Conservation (phyloP, 2,888 invertebrate species). For the Agonopterix arenella region DNA sequence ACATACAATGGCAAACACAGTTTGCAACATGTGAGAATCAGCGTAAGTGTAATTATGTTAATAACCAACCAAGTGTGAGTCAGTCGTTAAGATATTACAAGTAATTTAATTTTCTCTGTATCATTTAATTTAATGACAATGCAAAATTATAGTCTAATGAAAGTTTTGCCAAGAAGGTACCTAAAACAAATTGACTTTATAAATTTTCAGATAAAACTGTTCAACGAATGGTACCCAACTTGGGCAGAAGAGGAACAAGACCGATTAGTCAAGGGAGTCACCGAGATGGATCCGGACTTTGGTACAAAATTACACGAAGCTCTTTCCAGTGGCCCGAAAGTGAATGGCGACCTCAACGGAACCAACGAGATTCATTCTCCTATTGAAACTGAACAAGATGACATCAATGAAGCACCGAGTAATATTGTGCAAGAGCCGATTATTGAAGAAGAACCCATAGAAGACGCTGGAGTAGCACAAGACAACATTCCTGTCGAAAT, state of each 20-base stretch:
- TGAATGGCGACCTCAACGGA: constrained; percentile 62
- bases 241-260: constrained; percentile 87
- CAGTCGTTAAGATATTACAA: too few relatives aligned
- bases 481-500: constrained; percentile 59
- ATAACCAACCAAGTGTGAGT: too few relatives aligned
- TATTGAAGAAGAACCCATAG: constrained; percentile 16
- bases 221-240: constrained; percentile 88
- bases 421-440: not conserved
- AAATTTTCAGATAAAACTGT: constrained; percentile 82
- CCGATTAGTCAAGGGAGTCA: constrained; percentile 81
- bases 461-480: constrained; percentile 25
- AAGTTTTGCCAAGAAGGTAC: not conserved
- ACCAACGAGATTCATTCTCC: constrained; percentile 38
- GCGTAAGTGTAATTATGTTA: too few relatives aligned
- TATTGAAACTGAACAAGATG: constrained; percentile 26
- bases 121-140: too few relatives aligned
- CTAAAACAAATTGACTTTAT: not conserved
- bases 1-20: too few relatives aligned
- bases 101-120: too few relatives aligned
- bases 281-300: constrained; percentile 84
- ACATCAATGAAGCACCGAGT: constrained; percentile 14
- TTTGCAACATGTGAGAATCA: too few relatives aligned
- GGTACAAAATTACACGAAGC: constrained; percentile 81
- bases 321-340: constrained; percentile 40
- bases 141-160: too few relatives aligned